These are phyloP conservation scores for Apodemia zela DNA, from an alignment of 2,888 invertebrate species.

Conservation along the genomic window DNA sequence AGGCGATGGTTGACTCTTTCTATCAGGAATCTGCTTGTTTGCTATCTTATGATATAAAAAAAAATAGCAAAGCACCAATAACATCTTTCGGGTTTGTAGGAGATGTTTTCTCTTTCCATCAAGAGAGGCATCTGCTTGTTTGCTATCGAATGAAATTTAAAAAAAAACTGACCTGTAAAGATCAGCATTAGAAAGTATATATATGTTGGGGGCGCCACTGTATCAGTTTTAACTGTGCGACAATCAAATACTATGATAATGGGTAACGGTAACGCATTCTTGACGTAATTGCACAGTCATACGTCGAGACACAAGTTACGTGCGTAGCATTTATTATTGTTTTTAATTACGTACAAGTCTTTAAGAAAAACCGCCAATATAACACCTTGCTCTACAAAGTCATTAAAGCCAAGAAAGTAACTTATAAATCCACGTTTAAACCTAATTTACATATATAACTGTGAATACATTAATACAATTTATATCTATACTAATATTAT, in stretches of 20 bases:
- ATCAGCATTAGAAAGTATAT: neutral
- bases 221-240: slow-evolving; percentile 9
- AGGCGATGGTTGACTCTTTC: too few relatives aligned
- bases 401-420: neutral
- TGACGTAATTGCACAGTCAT: slow-evolving; percentile 28
- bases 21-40: too few relatives aligned
- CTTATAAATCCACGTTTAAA: neutral
- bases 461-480: neutral
- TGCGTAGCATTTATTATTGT: slow-evolving; percentile 30
- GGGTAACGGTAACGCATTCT: slow-evolving; percentile 36
- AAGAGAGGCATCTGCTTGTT: too few relatives aligned
- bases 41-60: too few relatives aligned
- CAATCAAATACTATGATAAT: slow-evolving; percentile 23
- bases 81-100: too few relatives aligned
- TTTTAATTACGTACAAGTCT: slow-evolving; percentile 28
- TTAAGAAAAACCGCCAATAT: neutral
- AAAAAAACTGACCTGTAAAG: neutral
- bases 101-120: too few relatives aligned
- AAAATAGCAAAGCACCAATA: too few relatives aligned
- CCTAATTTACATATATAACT: neutral
- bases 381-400: slow-evolving; percentile 11
- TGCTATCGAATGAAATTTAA: too few relatives aligned
- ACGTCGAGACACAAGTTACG: slow-evolving; percentile 27
- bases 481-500: too few relatives aligned
- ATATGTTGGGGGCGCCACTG: neutral